A percentile compares a stretch with the other conserved stretches of the same genome.
Evolutionary conservation across 1,140 invertebrate species (phyloP).

Genomic region (Atta cephalotes): DNA sequence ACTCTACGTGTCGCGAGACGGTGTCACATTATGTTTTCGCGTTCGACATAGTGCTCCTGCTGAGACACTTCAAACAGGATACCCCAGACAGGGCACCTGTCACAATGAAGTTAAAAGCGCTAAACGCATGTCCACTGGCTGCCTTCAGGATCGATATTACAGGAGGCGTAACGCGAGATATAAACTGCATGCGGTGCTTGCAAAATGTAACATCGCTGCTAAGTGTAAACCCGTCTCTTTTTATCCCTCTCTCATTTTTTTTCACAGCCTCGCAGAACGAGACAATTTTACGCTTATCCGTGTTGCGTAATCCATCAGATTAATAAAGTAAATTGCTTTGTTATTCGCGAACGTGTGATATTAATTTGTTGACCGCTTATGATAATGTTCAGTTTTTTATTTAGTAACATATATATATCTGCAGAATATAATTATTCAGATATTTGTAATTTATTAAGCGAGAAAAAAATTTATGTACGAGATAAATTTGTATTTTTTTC

Average conservation of each 20-base stretch:
- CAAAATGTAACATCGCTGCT: too few relatives aligned
- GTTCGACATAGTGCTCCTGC: conserved; percentile 4
- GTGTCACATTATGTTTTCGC: conserved; percentile 47
- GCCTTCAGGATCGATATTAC: conserved; percentile 60
- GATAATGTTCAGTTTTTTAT: too few relatives aligned
- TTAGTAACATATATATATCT: not conserved
- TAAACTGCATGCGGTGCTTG: conserved; percentile 2
- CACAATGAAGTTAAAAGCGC: conserved; percentile 64
- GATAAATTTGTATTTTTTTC: not conserved
- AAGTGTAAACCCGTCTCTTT: not conserved
- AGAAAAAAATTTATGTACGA: not conserved
- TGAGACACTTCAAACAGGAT: conserved; percentile 39
- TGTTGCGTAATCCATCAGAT: not conserved
- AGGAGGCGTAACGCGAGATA: conserved; percentile 41
- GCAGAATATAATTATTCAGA: not conserved
- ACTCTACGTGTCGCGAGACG: not conserved
- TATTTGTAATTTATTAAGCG: not conserved
- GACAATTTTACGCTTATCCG: not conserved
- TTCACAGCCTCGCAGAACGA: not conserved
- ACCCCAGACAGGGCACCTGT: conserved; percentile 60
- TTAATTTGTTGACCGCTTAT: not conserved
- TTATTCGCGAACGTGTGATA: not conserved
- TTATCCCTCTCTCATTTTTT: too few relatives aligned
- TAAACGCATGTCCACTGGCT: conserved; percentile 64
- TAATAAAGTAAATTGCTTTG: not conserved